Conservation (phyloP, 2,797 vertebrate genomes). For the Gallinago solitaria region DNA sequence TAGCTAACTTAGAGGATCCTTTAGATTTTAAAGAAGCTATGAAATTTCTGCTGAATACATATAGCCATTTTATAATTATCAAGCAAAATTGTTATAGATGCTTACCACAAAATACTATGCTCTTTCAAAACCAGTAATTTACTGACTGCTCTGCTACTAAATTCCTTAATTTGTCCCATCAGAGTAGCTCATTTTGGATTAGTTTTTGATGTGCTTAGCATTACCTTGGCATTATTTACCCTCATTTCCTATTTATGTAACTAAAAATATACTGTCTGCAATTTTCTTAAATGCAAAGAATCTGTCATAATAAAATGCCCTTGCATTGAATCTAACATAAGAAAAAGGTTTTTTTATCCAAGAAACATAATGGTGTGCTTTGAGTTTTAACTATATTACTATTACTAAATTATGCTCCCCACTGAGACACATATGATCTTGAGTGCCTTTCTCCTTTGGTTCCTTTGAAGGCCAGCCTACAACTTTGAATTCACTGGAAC, state of each 20-base stretch:
- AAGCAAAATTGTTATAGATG: background rate
- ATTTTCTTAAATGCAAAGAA: background rate
- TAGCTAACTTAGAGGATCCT: background rate
- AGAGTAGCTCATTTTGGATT: background rate
- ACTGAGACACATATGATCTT: background rate
- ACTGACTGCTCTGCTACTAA: background rate
- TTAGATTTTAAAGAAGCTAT: background rate
- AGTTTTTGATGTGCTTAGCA: background rate
- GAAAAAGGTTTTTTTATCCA: background rate
- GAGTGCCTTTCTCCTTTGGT: background rate
- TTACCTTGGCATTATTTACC: background rate
- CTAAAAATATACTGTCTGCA: background rate
- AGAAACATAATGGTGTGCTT: background rate
- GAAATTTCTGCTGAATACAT: background rate
- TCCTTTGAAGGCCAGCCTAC: background rate
- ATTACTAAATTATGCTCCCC: background rate
- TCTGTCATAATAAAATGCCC: background rate
- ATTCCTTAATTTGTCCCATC: background rate
- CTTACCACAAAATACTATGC: conserved; percentile 4
- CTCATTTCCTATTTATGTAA: background rate
- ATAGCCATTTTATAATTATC: background rate
- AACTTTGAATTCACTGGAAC: background rate
- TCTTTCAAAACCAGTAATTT: conserved; percentile 21
- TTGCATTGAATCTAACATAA: background rate
- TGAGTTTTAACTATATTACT: background rate